Evolutionary conservation across 2,113 vertebrate species (phyloP).

Genomic region (Polypterus senegalus): DNA sequence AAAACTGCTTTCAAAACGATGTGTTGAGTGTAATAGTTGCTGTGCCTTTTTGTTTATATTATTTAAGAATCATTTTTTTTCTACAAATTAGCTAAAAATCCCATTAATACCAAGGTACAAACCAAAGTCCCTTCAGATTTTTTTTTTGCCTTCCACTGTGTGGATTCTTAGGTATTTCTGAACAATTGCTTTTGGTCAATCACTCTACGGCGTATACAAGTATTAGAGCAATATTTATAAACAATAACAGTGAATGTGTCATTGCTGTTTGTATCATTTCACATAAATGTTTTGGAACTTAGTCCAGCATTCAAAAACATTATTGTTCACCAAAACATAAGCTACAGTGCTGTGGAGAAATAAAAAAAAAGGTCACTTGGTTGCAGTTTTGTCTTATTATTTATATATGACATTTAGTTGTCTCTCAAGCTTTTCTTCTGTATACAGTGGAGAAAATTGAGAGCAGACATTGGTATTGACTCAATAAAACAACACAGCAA

Average conservation of each 20-base stretch:
- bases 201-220: conserved; percentile 60
- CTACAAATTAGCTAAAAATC: conserved; percentile 47
- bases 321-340: conserved; percentile 63
- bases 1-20: conserved; percentile 38
- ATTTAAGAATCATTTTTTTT: conserved; percentile 36
- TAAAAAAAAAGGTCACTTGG: conserved; percentile 56
- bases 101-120: conserved; percentile 66
- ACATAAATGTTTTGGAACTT: conserved; percentile 45
- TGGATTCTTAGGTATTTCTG: conserved; percentile 52
- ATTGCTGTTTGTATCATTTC: conserved; percentile 30
- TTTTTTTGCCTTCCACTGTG: conserved; percentile 63
- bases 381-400: conserved; percentile 18
- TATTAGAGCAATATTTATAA: conserved; percentile 94
- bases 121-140: conserved; percentile 86
- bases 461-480: too few species aligned
- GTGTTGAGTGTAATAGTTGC: conserved; percentile 69
- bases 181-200: conserved; percentile 38
- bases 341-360: conserved; percentile 65
- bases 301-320: conserved; percentile 49
- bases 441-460: too few species aligned
- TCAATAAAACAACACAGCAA: too few species aligned
- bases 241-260: conserved; percentile 48
- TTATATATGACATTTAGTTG: too few species aligned
- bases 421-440: too few species aligned
- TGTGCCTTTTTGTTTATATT: conserved; percentile 63